Evolutionary conservation across 2,797 vertebrate genomes (phyloP), one percentile per base, ranked within the genome.

Genomic region (Sphaeramia orbicularis): DNA sequence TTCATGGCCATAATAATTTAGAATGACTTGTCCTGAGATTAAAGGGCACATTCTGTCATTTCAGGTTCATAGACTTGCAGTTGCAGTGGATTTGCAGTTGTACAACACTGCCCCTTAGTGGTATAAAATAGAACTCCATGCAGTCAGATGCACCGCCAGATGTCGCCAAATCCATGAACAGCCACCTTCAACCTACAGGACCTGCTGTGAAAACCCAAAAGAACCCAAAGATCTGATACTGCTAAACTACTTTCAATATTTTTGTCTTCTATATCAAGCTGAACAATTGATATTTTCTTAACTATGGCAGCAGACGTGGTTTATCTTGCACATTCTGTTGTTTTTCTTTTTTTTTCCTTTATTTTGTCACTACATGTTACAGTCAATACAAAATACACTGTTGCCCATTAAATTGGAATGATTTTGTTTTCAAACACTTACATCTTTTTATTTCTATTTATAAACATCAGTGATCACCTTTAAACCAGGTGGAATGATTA

Each of bases 61-160:
- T 76, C 13, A 38, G 21, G 41, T 2, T 18, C 1, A 21, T 12
- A 44, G 13, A 24, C 13, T 52, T 53, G 38, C 7, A 10, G 36
- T 3, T 16, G 10, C 2, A 8, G 19, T 16, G 13, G 16, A 47
- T 5, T 53, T 52, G 2, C 13, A 53, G 19, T 49, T 43, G 36
- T 15, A 12, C 15, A 13, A 70, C 59, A 82, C 71, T 71, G 83
- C 79, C 84, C 0, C 72, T 13, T 1, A 41, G 75, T 76, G 85
- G 86, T 16, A 38, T 3, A 10, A 32, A 51, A 11, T 8, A 37
- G 55, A 80, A 84, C 18, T 75, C 57, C 24, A 7, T n/a, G 21
- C 3, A 10, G 8, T 19, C 45, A 18, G 15, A 0, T 7, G 1
- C 0, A 15, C 49, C 52, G 53, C 44, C 38, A 65, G 74, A 44